Conservation (phyloP, 2,888 invertebrate species). For the Meiosimyza platycephala region DNA sequence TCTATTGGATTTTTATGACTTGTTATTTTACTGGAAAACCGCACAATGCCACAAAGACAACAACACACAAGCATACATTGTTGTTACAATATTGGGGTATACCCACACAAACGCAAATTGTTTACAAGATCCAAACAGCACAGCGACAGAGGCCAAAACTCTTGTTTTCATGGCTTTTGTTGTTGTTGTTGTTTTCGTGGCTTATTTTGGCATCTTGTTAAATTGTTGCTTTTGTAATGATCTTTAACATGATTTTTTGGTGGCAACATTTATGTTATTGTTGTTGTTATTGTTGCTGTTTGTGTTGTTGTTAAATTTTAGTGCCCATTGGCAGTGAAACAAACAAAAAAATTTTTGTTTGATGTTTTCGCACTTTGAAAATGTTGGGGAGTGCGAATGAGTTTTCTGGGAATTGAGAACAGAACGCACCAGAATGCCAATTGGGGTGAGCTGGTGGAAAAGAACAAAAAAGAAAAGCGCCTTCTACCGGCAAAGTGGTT, state of each 20-base stretch:
- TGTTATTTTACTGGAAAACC: conserved; percentile 48
- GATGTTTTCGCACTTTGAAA: conserved; percentile 50
- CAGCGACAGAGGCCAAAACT: conserved; percentile 47
- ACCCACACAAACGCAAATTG: conserved; percentile 22
- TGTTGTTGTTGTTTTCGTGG: conserved; percentile 17
- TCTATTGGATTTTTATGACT: conserved; percentile 46
- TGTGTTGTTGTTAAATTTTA: conserved; percentile 30
- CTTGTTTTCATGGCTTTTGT: conserved; percentile 48
- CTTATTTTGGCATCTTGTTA: conserved; percentile 49
- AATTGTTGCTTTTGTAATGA: conserved; percentile 40
- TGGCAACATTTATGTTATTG: conserved; percentile 20
- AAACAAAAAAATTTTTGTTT: conserved; percentile 42
- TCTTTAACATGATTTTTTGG: conserved; percentile 16
- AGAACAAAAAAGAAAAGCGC: too few species aligned
- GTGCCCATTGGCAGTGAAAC: conserved; percentile 33
- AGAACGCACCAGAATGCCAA: too few species aligned
- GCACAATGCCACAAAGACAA: conserved; percentile 36
- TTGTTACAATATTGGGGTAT: background rate
- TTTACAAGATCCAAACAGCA: conserved; percentile 31
- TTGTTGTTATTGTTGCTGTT: conserved; percentile 12
- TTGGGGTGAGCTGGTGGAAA: too few species aligned
- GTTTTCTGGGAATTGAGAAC: conserved; percentile 27
- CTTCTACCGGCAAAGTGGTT: too few species aligned
- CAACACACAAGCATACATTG: conserved; percentile 16
- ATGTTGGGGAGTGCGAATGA: conserved; percentile 36